Conservation (phyloP, 2,888 invertebrate genomes). For the Protonemura montana region DNA sequence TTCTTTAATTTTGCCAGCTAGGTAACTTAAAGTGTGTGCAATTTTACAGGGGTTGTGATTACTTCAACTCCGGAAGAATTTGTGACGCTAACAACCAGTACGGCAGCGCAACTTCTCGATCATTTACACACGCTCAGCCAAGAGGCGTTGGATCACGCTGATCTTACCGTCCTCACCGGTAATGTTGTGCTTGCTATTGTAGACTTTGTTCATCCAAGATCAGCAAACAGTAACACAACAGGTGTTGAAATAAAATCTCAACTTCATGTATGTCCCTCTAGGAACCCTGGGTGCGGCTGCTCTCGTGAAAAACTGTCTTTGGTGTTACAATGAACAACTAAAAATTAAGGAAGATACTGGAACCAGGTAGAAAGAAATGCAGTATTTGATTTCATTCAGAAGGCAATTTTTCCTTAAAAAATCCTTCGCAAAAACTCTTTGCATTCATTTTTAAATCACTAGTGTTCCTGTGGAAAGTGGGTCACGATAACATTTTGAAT, state of each 20-base stretch:
- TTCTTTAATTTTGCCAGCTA: too few species aligned
- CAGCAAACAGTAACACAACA: too few species aligned
- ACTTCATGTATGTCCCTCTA: neutral
- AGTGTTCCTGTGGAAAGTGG: too few species aligned
- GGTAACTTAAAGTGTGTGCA: neutral
- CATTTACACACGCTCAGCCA: conserved; percentile 82
- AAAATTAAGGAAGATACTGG: conserved; percentile 55
- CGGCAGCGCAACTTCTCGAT: conserved; percentile 75
- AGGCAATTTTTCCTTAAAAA: too few species aligned
- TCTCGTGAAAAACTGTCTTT: conserved; percentile 77
- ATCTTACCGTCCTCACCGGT: conserved; percentile 69
- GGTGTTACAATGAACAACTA: conserved; percentile 75
- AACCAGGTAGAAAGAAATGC: neutral
- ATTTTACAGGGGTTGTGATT: conserved; percentile 68
- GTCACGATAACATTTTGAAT: too few species aligned
- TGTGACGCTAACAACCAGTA: conserved; percentile 72
- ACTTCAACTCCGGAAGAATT: conserved; percentile 81
- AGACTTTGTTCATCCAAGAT: too few species aligned
- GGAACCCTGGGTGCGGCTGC: conserved; percentile 67
- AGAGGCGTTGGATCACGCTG: conserved; percentile 85
- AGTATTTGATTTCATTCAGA: neutral
- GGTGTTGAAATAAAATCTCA: too few species aligned
- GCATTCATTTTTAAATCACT: too few species aligned
- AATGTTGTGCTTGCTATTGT: neutral
- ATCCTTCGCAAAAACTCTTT: too few species aligned